Evolutionary conservation across 2,113 vertebrate genomes (phyloP).

Genomic region (Gnathonemus echidnorhynchus): DNA sequence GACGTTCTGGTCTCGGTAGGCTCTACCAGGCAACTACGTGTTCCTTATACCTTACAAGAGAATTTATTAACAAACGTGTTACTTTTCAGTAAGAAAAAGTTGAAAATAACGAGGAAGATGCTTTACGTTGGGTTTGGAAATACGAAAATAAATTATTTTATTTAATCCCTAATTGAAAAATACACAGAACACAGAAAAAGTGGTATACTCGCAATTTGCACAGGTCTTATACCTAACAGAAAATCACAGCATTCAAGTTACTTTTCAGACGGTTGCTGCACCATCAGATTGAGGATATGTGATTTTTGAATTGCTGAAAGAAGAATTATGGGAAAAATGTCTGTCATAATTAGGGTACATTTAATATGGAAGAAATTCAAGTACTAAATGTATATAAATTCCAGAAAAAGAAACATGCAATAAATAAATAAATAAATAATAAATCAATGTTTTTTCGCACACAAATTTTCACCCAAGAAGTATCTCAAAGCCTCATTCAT

Average conservation of each 20-base stretch:
- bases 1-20: conserved; percentile 37
- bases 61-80: not conserved
- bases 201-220: not conserved
- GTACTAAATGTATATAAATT: not conserved
- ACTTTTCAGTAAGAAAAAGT: not conserved
- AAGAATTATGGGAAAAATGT: not conserved
- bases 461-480: not conserved
- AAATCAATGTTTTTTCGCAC: not conserved
- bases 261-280: not conserved
- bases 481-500: not conserved
- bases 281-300: not conserved
- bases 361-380: not conserved
- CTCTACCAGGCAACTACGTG: not conserved
- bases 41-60: not conserved
- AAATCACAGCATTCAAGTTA: not conserved
- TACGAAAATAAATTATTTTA: not conserved
- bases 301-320: not conserved
- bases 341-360: not conserved
- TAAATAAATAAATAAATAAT: not conserved
- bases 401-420: not conserved
- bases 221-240: not conserved
- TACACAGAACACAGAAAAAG: not conserved
- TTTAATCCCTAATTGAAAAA: not conserved
- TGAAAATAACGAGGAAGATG: not conserved
- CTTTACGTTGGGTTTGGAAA: not conserved